Percentiles rank a stretch among this genome's conserved stretches.
phyloP scores from a whole-genome alignment of 2,888 invertebrate genomes.

The Mimachlamys varia region DNA sequence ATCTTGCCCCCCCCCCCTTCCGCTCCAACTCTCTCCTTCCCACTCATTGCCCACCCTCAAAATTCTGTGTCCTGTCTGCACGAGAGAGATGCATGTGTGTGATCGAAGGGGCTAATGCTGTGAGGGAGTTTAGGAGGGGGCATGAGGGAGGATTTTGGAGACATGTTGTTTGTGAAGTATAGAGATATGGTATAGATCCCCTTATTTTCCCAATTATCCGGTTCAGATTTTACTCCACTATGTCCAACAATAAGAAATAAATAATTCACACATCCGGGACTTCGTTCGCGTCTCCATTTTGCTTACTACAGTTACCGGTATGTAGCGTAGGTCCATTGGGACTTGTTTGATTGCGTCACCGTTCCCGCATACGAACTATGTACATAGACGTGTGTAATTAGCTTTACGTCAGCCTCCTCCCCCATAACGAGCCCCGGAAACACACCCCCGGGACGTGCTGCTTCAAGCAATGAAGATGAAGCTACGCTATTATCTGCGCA shows the following conservation, averaged over 20 bases:
- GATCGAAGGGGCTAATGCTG: no score
- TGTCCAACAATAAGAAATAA: neutral
- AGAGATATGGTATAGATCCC: no score
- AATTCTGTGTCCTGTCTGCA: no score
- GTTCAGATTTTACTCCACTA: neutral
- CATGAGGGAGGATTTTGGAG: neutral
- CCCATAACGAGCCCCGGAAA: neutral
- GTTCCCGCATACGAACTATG: neutral
- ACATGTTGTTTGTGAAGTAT: no score
- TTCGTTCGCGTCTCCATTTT: neutral
- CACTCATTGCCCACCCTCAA: no score
- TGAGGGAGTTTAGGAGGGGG: no score
- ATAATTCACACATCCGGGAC: neutral
- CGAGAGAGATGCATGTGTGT: no score
- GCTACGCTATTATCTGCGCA: neutral
- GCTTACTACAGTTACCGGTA: neutral
- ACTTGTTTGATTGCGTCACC: neutral
- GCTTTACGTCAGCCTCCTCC: neutral
- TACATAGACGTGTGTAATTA: conserved; percentile 8
- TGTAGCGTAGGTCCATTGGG: neutral
- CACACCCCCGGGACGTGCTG: neutral
- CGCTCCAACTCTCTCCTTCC: no score
- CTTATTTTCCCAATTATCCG: no score
- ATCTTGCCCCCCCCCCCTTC: no score
- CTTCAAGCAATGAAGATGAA: neutral